These are phyloP conservation scores for Lepidonotus clava DNA, from an alignment of 2,888 invertebrate genomes.

Conservation along the genomic window DNA sequence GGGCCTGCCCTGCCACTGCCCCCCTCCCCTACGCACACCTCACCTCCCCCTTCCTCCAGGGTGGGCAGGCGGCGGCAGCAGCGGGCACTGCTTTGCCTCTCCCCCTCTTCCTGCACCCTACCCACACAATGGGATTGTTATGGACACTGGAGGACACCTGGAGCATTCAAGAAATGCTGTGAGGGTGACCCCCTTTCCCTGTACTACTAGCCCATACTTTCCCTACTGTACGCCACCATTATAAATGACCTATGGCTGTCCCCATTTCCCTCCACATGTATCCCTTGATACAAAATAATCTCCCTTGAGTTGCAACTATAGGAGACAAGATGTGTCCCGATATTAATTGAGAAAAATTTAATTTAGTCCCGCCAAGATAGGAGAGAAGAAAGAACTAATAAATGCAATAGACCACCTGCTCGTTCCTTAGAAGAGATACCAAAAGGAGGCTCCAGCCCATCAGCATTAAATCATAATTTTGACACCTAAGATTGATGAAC, in stretches of 20 bases:
- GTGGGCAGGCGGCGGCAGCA: conserved; percentile 5
- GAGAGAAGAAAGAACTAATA: not conserved
- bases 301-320: no score
- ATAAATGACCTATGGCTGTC: no score
- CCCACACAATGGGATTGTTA: conserved; percentile 31
- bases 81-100: conserved; percentile 9
- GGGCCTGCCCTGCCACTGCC: no score
- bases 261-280: no score
- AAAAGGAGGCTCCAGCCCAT: not conserved
- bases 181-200: no score
- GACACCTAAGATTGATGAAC: not conserved
- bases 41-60: conserved; percentile 16
- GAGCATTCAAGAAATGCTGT: no score
- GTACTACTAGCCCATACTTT: no score
- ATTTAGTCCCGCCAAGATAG: not conserved
- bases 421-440: not conserved
- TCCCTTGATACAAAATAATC: no score
- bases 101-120: conserved; percentile 6
- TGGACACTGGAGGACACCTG: conserved; percentile 33
- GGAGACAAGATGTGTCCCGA: no score
- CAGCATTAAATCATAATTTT: not conserved
- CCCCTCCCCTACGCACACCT: not conserved
- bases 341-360: conserved; percentile 20
- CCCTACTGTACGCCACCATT: no score
- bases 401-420: conserved; percentile 4